Evolutionary conservation across 2,888 invertebrate species (phyloP).

Genomic region (Sphaerophoria rueppellii): DNA sequence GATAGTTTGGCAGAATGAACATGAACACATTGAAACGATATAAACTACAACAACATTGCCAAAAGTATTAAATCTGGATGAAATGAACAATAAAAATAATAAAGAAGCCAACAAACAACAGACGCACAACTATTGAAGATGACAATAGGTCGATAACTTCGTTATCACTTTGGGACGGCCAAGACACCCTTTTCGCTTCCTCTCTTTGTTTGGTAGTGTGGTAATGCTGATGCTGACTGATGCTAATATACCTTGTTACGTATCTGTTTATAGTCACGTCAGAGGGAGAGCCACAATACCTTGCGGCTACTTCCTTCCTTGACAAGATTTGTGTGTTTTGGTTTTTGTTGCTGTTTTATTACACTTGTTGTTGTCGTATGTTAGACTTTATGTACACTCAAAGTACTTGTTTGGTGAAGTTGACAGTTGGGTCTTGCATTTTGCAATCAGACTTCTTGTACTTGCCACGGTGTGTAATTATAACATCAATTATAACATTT

Average conservation of each 20-base stretch:
- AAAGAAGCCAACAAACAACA: slow-evolving; percentile 29
- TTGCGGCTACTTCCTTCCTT: slow-evolving; percentile 15
- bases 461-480: slow-evolving; percentile 26
- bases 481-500: slow-evolving; percentile 55
- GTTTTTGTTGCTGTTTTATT: slow-evolving; percentile 1
- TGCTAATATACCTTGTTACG: no score
- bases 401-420: background rate
- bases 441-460: slow-evolving; percentile 29
- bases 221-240: background rate
- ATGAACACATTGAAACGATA: slow-evolving; percentile 1
- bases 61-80: slow-evolving; percentile 43
- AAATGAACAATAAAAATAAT: slow-evolving; percentile 48
- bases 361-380: background rate
- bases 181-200: background rate
- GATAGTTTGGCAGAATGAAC: slow-evolving; percentile 5
- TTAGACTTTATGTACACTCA: background rate
- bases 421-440: slow-evolving; percentile 12
- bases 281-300: background rate
- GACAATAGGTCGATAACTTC: slow-evolving; percentile 63
- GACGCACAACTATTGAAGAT: slow-evolving; percentile 29
- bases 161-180: slow-evolving; percentile 8
- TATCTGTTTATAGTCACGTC: background rate
- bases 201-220: background rate
- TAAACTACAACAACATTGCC: slow-evolving; percentile 27
- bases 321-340: background rate